Evolutionary conservation across 2,888 invertebrate species (phyloP).

Genomic region (Geotrupes spiniger): DNA sequence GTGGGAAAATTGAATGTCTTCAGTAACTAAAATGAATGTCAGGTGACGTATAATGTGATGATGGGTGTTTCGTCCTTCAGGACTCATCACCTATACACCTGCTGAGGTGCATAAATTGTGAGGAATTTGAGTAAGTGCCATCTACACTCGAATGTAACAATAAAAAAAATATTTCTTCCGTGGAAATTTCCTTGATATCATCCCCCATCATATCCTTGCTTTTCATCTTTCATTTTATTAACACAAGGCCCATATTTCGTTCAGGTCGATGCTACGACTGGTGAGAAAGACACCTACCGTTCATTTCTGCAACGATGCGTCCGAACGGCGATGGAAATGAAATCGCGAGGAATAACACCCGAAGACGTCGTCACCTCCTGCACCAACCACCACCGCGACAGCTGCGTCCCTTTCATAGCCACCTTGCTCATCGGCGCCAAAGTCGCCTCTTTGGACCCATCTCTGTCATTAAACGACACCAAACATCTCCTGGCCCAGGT

Average conservation of each 20-base stretch:
- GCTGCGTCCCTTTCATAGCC: conserved; percentile 51
- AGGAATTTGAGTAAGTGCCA: no score
- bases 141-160: no score
- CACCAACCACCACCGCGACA: conserved; percentile 50
- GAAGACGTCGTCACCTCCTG: conserved; percentile 53
- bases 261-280: conserved; percentile 19
- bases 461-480: conserved; percentile 29
- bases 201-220: no score
- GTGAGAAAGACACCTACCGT: conserved; percentile 14
- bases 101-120: no score
- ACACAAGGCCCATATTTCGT: neutral
- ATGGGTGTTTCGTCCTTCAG: no score
- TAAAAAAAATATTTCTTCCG: no score
- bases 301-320: conserved; percentile 13
- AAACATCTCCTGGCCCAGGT: conserved; percentile 31
- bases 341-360: conserved; percentile 14
- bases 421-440: conserved; percentile 49
- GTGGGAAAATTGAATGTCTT: no score
- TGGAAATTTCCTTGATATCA: no score
- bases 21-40: no score
- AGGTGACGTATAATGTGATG: no score
- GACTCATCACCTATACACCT: no score
- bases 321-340: conserved; percentile 15
- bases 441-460: conserved; percentile 36
- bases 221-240: no score